Evolutionary conservation across 2,888 invertebrate genomes (phyloP).

Genomic region (Heliconius charithonia): DNA sequence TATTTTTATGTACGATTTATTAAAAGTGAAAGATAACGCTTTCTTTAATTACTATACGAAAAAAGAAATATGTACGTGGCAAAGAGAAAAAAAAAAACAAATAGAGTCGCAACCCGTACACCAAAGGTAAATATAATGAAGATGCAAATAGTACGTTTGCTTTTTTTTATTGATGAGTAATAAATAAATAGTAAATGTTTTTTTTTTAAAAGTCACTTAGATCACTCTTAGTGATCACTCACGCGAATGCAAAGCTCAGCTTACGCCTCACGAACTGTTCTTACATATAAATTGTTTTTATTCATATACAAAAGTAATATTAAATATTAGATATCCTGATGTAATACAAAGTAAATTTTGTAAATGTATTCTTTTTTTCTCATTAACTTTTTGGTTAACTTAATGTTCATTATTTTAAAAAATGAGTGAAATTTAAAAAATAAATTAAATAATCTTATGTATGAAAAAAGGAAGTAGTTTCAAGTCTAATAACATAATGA

Average conservation of each 20-base stretch:
- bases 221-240: background rate
- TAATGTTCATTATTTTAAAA: background rate
- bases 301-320: constrained; percentile 20
- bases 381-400: background rate
- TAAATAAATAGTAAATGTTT: no score
- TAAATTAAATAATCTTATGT: background rate
- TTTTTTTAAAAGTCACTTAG: no score
- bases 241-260: background rate
- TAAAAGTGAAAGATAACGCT: no score
- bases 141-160: no score
- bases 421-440: background rate
- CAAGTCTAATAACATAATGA: background rate
- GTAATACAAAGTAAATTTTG: constrained; percentile 5
- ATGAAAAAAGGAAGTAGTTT: no score
- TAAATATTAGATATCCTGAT: constrained; percentile 14
- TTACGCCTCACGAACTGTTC: constrained; percentile 34
- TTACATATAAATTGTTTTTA: constrained; percentile 25
- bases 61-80: no score
- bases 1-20: no score
- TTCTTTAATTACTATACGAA: no score
- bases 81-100: no score
- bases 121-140: no score
- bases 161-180: no score
- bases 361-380: background rate
- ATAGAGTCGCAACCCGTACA: no score